Base-by-base conservation (phyloP, 2,888 invertebrate species). In the Sicus ferrugineus region DNA sequence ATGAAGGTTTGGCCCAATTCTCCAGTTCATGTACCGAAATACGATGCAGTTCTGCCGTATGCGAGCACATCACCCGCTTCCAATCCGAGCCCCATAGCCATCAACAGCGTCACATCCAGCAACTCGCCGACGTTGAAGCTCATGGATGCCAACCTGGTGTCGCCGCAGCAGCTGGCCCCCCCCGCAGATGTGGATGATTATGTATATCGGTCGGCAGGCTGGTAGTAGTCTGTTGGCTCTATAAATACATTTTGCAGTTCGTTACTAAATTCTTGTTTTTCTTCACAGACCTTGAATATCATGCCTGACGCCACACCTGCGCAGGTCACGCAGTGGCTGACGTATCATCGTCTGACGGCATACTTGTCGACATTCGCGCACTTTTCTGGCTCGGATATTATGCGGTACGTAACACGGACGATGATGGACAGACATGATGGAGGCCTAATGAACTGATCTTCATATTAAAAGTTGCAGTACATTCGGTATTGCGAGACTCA, bases 371-470 rank as follows among this genome's bases (percentile, higher is more conserved):
- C 93, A 0, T 96, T 97, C 84, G 88, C 91, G 71, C 93, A 92
- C 82, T 97, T 95, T 86, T 92, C 93, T 46, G 97, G 95, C 21
- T 89, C 94, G 23, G 97, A 98, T 86, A 89, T 98, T 80, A 87
- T 97, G 76, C 90, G 96, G 84, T 89, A 73, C 77, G 76, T 75
- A 23, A 6, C 38, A 21, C 21, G 11, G 11, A 21, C 26, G 7
- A n/a, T n/a, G n/a, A n/a, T n/a, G n/a, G n/a, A n/a, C n/a, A n/a
- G n/a, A n/a, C n/a, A n/a, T n/a, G n/a, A n/a, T n/a, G n/a, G n/a
- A n/a, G n/a, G n/a, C n/a, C n/a, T n/a, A n/a, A n/a, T n/a, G n/a
- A n/a, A n/a, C n/a, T n/a, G n/a, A n/a, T n/a, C n/a, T n/a, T n/a
- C n/a, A n/a, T n/a, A n/a, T n/a, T n/a, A n/a, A n/a, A n/a, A n/a